Evolutionary conservation across 1,140 invertebrate species (phyloP).

Genomic region (Nymphalis io): DNA sequence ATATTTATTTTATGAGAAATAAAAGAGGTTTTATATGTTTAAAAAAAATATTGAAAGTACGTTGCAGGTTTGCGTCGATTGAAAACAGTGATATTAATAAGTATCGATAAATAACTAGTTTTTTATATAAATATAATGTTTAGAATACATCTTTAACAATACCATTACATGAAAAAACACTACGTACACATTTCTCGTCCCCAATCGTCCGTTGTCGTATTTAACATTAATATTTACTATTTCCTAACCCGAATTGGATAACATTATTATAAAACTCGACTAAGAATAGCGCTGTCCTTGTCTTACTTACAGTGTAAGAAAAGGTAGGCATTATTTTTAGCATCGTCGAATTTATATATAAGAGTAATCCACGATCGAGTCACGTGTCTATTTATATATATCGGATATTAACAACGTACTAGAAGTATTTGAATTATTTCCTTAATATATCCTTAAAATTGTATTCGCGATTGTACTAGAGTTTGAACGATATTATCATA

Average conservation of each 20-base stretch:
- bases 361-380: conserved; percentile 1
- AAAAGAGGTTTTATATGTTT: too few species aligned
- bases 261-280: conserved; percentile 9
- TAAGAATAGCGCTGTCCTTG: conserved; percentile 19
- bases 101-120: too few species aligned
- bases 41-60: too few species aligned
- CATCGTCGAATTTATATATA: background rate
- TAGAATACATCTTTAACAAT: too few species aligned
- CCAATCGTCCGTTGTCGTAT: conserved; percentile 2
- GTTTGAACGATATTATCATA: conserved; percentile 15
- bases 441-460: conserved; percentile 12
- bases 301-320: conserved; percentile 19
- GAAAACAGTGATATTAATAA: too few species aligned
- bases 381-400: conserved; percentile 1
- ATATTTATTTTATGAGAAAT: too few species aligned
- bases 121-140: too few species aligned
- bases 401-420: conserved; percentile 16
- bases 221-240: conserved; percentile 17
- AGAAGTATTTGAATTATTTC: conserved; percentile 7
- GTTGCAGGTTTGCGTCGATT: too few species aligned
- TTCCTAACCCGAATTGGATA: conserved; percentile 4
- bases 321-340: conserved; percentile 21
- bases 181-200: background rate
- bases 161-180: too few species aligned
- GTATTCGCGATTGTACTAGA: conserved; percentile 20